Percentiles rank a stretch among this genome's conserved stretches.
phyloP scores from a whole-genome alignment of 2,797 vertebrate species.

The Iguana delicatissima region DNA sequence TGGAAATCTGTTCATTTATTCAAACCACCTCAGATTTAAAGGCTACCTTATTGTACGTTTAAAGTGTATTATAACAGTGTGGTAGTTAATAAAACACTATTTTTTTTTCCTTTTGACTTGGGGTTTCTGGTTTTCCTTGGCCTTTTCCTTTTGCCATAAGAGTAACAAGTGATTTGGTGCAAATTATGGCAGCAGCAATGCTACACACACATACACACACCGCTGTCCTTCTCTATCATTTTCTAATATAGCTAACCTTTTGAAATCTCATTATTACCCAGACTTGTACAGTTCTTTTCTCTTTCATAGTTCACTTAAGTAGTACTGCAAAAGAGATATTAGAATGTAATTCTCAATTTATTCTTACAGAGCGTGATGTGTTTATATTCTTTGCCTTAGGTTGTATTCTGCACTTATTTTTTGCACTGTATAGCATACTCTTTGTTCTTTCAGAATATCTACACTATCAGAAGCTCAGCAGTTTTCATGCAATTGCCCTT shows the following conservation, averaged over 20 bases:
- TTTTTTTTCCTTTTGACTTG: slow-evolving; percentile 86
- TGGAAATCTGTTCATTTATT: slow-evolving; percentile 86
- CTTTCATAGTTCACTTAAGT: not conserved
- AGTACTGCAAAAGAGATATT: not conserved
- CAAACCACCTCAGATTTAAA: slow-evolving; percentile 87
- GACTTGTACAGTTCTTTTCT: not conserved
- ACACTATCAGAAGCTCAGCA: not conserved
- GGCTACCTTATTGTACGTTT: slow-evolving; percentile 89
- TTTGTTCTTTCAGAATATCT: not conserved
- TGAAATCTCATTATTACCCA: not conserved
- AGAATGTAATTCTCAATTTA: not conserved
- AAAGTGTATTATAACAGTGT: slow-evolving; percentile 89
- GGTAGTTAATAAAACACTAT: slow-evolving; percentile 91
- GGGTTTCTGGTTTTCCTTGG: slow-evolving; percentile 80
- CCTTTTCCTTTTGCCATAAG: slow-evolving; percentile 50
- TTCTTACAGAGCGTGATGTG: not conserved
- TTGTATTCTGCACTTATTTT: not conserved
- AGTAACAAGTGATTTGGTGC: not conserved
- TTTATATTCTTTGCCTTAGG: not conserved
- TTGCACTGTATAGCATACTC: no score
- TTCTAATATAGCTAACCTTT: not conserved
- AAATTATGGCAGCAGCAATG: not conserved
- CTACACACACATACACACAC: not conserved
- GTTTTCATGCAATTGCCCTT: not conserved
- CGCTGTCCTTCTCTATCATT: not conserved